Evolutionary conservation across 2,888 invertebrate species (phyloP).

Genomic region (Zonitis immaculata): DNA sequence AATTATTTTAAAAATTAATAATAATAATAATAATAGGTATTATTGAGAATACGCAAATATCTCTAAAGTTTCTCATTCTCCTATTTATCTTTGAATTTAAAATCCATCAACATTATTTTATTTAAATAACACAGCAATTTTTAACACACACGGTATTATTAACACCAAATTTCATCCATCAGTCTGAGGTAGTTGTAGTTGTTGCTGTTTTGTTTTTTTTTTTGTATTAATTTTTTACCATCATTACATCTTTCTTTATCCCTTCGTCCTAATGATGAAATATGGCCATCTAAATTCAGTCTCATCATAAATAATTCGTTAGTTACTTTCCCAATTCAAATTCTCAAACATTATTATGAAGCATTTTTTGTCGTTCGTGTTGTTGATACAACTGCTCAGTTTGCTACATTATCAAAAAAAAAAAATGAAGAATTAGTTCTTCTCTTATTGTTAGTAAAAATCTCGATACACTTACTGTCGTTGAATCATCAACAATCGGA

Average conservation of each 20-base stretch:
- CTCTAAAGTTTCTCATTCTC: conserved; percentile 27
- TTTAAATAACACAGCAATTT: neutral
- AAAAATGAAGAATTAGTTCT: neutral
- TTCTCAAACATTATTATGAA: conserved; percentile 15
- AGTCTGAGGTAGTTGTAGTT: conserved; percentile 19
- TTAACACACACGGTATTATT: neutral
- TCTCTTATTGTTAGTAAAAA: no score
- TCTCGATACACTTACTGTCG: neutral
- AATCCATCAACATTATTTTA: conserved; percentile 10
- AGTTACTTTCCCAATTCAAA: neutral
- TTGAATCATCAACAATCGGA: neutral
- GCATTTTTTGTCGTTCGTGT: conserved; percentile 13
- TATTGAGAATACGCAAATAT: conserved; percentile 40
- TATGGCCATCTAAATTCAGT: conserved; percentile 31
- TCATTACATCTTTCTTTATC: no score
- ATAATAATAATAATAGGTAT: conserved; percentile 17
- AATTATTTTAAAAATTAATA: conserved; percentile 4
- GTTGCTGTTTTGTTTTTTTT: neutral
- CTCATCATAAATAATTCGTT: conserved; percentile 16
- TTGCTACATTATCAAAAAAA: conserved; percentile 13
- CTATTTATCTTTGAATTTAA: conserved; percentile 3
- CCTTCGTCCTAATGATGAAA: no score
- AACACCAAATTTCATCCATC: conserved; percentile 8
- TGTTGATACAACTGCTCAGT: conserved; percentile 18
- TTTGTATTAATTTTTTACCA: no score